These are phyloP conservation scores for Polydrusus tereticollis DNA, from an alignment of 2,888 invertebrate genomes.

Conservation along the genomic window DNA sequence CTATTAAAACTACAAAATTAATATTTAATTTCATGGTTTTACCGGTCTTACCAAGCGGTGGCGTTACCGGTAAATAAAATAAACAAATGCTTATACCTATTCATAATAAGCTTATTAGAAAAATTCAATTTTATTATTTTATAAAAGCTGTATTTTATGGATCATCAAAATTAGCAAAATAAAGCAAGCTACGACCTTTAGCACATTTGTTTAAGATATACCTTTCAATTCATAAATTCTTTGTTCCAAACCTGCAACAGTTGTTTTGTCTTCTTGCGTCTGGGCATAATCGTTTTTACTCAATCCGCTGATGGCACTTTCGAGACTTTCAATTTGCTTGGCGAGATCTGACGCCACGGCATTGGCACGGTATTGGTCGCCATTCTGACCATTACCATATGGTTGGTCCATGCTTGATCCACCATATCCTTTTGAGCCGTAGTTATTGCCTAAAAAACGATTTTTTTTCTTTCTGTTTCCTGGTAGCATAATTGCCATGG, in stretches of 20 bases:
- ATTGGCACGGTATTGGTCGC: slow-evolving; percentile 47
- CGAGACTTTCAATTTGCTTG: slow-evolving; percentile 59
- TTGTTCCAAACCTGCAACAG: slow-evolving; percentile 57
- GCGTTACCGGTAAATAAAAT: too few relatives aligned
- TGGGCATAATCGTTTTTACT: slow-evolving; percentile 59
- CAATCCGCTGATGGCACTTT: slow-evolving; percentile 59
- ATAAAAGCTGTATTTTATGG: too few relatives aligned
- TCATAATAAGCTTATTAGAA: too few relatives aligned
- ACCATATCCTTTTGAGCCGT: slow-evolving; percentile 40
- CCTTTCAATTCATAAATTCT: slow-evolving; percentile 61
- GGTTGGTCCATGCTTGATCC: slow-evolving; percentile 51
- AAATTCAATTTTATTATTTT: too few relatives aligned
- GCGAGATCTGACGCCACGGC: slow-evolving; percentile 58
- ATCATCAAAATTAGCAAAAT: too few relatives aligned
- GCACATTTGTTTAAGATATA: slow-evolving; percentile 20
- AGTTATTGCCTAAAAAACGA: slow-evolving; percentile 34
- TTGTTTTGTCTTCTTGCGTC: slow-evolving; percentile 58
- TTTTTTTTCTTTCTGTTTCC: too few relatives aligned
- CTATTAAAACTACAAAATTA: too few relatives aligned
- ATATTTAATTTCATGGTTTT: too few relatives aligned
- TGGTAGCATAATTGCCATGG: too few relatives aligned
- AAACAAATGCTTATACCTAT: too few relatives aligned
- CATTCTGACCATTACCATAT: slow-evolving; percentile 51
- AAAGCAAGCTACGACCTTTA: too few relatives aligned
- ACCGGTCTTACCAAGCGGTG: too few relatives aligned